These are phyloP conservation scores for Notothenia rossii DNA, from an alignment of 2,113 vertebrate genomes.

Conservation along the genomic window DNA sequence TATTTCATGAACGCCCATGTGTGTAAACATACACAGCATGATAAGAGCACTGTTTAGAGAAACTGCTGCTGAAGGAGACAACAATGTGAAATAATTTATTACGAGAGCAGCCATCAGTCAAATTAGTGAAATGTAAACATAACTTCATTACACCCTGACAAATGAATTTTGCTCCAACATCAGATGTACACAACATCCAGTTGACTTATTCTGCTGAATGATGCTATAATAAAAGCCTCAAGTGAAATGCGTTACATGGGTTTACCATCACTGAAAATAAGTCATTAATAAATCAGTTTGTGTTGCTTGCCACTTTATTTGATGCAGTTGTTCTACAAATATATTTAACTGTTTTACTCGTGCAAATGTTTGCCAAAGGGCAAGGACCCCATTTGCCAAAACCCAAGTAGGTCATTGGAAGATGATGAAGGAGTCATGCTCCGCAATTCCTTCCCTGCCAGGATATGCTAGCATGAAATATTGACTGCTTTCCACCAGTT, in stretches of 20 bases:
- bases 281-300: slow-evolving; percentile 54
- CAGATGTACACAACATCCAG: slow-evolving; percentile 42
- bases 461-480: slow-evolving; percentile 48
- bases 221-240: slow-evolving; percentile 13
- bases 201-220: slow-evolving; percentile 23
- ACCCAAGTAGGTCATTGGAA: slow-evolving; percentile 79
- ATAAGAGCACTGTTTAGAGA: slow-evolving; percentile 65
- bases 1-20: slow-evolving; percentile 69
- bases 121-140: slow-evolving; percentile 61
- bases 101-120: slow-evolving; percentile 51
- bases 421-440: slow-evolving; percentile 55
- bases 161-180: slow-evolving; percentile 38
- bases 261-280: slow-evolving; percentile 58
- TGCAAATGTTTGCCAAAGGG: slow-evolving; percentile 70
- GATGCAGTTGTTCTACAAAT: slow-evolving; percentile 57
- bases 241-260: slow-evolving; percentile 29
- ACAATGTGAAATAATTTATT: slow-evolving; percentile 58
- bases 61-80: slow-evolving; percentile 37
- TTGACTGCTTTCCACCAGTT: slow-evolving; percentile 47
- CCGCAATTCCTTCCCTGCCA: slow-evolving; percentile 34
- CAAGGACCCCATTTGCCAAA: slow-evolving; percentile 67
- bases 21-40: slow-evolving; percentile 63
- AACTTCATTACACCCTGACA: slow-evolving; percentile 54
- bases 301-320: slow-evolving; percentile 53
- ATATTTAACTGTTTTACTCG: slow-evolving; percentile 62